These are phyloP conservation scores for Deroplatys truncata DNA, from an alignment of 2,888 invertebrate species.

Conservation along the genomic window DNA sequence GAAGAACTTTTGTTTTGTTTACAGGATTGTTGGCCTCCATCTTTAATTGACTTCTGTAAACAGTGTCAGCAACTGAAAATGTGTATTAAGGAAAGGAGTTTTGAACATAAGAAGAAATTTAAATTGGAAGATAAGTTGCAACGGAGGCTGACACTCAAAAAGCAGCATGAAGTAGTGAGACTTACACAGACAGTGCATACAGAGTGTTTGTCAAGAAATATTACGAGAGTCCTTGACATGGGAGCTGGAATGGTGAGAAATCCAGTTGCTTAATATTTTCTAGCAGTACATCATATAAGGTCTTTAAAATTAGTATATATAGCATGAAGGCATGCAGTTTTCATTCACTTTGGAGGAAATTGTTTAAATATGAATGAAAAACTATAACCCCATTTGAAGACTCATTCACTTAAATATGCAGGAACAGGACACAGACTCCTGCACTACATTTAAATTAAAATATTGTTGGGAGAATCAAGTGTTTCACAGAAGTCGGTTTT, in stretches of 20 bases:
- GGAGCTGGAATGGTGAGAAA: conserved; percentile 67
- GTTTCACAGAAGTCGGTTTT: too few species aligned
- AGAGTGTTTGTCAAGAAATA: conserved; percentile 47
- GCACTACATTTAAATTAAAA: too few species aligned
- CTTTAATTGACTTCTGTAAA: conserved; percentile 42
- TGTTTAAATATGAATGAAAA: too few species aligned
- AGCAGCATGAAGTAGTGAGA: conserved; percentile 64
- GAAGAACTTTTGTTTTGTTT: not conserved
- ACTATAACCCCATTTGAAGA: too few species aligned
- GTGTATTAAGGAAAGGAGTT: not conserved
- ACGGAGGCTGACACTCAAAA: conserved; percentile 55
- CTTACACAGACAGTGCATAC: conserved; percentile 55
- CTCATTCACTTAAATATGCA: too few species aligned
- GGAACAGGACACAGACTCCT: too few species aligned
- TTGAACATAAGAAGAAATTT: not conserved
- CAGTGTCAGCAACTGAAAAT: conserved; percentile 7
- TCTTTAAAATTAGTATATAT: too few species aligned
- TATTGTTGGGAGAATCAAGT: too few species aligned
- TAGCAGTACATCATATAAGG: too few species aligned
- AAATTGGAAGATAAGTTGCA: conserved; percentile 16
- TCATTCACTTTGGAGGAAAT: too few species aligned
- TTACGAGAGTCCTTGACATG: conserved; percentile 62
- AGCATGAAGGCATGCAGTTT: too few species aligned
- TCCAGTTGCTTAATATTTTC: not conserved
- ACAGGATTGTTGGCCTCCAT: conserved; percentile 43